phyloP scores from a whole-genome alignment of 1,140 invertebrate genomes.

The Steinernema feltiae region DNA sequence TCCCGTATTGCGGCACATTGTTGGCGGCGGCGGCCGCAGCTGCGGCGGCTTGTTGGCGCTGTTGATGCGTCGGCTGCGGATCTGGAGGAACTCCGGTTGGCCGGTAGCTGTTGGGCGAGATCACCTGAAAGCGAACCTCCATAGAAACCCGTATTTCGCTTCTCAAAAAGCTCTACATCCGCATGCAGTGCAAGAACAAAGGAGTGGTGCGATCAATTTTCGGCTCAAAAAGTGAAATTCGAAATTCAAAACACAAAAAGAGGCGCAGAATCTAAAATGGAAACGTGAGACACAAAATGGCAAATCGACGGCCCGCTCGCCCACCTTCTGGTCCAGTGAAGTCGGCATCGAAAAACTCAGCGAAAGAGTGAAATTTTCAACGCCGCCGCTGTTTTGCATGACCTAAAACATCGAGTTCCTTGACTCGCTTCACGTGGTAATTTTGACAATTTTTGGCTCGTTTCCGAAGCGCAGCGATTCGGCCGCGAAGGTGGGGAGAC shows the following conservation, averaged over 20 bases:
- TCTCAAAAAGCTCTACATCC: constrained; percentile 6
- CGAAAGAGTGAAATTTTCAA: constrained; percentile 8
- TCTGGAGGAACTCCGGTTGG: constrained; percentile 43
- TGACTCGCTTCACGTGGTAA: not conserved
- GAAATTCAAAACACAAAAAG: not conserved
- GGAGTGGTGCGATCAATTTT: not conserved
- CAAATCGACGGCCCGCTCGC: constrained; percentile 6
- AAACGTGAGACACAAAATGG: not conserved
- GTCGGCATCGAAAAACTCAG: constrained; percentile 15
- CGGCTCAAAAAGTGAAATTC: not conserved
- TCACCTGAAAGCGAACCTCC: not conserved
- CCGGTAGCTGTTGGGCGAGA: not conserved
- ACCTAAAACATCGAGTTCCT: not conserved
- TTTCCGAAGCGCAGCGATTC: not conserved
- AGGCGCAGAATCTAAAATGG: not conserved
- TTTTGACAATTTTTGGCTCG: not conserved
- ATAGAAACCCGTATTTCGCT: not conserved
- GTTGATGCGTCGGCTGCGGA: constrained; percentile 50
- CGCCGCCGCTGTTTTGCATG: not conserved
- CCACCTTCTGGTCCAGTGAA: constrained; percentile 8
- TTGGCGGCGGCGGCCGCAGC: constrained; percentile 7
- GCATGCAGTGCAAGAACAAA: not conserved
- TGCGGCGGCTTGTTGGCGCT: constrained; percentile 12
- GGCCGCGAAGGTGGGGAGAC: not conserved
- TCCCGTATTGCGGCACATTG: constrained; percentile 11